phyloP scores from a whole-genome alignment of 1,140 invertebrate species.

The Drosophila seguyi region DNA sequence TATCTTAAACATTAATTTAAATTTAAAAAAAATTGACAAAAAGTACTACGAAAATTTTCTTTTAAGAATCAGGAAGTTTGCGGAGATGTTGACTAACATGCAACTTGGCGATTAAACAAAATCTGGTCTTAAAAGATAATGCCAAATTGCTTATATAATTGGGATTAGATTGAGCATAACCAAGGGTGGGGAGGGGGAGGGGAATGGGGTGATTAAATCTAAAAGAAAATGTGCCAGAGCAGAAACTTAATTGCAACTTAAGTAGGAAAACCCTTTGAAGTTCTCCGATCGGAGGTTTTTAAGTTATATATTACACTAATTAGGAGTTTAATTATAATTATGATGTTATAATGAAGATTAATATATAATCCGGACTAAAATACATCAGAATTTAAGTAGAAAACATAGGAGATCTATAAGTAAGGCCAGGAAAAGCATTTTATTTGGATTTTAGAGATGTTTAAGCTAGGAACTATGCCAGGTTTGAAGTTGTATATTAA shows the following conservation, averaged over 20 bases:
- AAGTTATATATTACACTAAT: background rate
- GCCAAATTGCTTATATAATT: background rate
- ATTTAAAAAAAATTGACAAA: background rate
- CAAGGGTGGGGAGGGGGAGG: background rate
- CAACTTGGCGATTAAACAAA: conserved; percentile 24
- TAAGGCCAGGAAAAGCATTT: too few species aligned
- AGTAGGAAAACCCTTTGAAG: background rate
- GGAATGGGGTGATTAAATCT: conserved; percentile 1
- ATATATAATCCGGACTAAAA: background rate
- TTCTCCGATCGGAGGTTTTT: background rate
- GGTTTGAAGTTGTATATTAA: too few species aligned
- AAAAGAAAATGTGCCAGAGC: conserved; percentile 16
- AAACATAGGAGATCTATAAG: background rate
- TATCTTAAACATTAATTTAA: background rate
- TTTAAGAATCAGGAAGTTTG: too few species aligned
- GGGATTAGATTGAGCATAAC: conserved; percentile 35
- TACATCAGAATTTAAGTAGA: background rate
- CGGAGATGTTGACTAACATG: conserved; percentile 17
- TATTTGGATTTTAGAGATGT: too few species aligned
- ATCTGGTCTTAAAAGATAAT: conserved; percentile 7
- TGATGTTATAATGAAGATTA: background rate
- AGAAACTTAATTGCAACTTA: conserved; percentile 15
- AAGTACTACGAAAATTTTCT: too few species aligned
- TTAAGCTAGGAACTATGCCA: too few species aligned
- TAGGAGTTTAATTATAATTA: background rate